A percentile compares a stretch with the other conserved stretches of the same genome.
These are phyloP conservation scores for Lasaia peninsularis DNA, from an alignment of 1,140 invertebrate species.

Conservation along the genomic window DNA sequence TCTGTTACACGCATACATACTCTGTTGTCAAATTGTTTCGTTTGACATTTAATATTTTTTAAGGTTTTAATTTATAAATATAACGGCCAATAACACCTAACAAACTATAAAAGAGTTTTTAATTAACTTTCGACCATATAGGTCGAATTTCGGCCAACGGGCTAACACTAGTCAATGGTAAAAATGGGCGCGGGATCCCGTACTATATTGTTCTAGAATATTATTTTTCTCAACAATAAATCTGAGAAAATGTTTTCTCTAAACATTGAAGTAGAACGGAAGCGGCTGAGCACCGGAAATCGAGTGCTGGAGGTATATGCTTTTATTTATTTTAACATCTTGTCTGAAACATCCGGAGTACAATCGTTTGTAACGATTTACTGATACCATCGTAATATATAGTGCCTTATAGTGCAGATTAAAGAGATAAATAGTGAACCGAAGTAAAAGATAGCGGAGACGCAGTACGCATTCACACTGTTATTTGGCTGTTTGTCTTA, in stretches of 20 bases:
- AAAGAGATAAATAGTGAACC: constrained; percentile 23
- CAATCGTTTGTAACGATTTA: constrained; percentile 40
- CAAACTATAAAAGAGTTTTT: no score
- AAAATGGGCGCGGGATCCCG: no score
- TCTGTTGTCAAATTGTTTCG: no score
- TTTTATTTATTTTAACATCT: constrained; percentile 57
- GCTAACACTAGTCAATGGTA: no score
- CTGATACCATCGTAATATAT: constrained; percentile 30
- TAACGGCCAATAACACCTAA: background rate
- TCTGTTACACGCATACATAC: no score
- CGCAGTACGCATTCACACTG: background rate
- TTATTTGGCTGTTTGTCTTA: background rate
- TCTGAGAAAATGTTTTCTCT: constrained; percentile 12
- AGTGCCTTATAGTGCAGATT: constrained; percentile 28
- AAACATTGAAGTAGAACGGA: constrained; percentile 8
- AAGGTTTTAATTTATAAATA: no score
- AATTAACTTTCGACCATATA: no score
- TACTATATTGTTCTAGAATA: background rate
- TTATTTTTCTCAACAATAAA: constrained; percentile 1
- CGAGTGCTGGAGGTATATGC: constrained; percentile 19
- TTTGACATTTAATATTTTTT: no score
- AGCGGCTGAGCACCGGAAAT: constrained; percentile 6
- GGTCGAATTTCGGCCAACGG: no score
- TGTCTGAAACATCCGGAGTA: constrained; percentile 47
- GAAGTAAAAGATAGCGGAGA: background rate